phyloP scores from a whole-genome alignment of 2,113 vertebrate genomes.

The Bubo scandiacus region DNA sequence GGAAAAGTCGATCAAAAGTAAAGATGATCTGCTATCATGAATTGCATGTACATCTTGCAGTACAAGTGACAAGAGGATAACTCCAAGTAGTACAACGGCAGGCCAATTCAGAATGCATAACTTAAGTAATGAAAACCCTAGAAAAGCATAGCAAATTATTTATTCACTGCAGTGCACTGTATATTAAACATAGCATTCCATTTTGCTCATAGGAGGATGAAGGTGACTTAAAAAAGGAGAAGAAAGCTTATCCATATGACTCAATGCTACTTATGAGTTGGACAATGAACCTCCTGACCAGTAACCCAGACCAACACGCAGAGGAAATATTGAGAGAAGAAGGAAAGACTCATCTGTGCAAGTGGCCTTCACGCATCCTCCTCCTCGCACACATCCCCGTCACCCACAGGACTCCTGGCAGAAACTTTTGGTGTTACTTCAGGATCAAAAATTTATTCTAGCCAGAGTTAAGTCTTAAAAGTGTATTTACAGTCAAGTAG shows the following conservation, averaged over 20 bases:
- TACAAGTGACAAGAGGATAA: not conserved
- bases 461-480: not conserved
- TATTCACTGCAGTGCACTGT: not conserved
- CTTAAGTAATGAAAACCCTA: not conserved
- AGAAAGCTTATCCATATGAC: accelerated
- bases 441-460: not conserved
- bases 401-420: not conserved
- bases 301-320: not conserved
- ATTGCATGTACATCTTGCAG: not conserved
- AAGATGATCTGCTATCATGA: not conserved
- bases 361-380: not conserved
- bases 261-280: not conserved
- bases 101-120: not conserved
- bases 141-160: not conserved
- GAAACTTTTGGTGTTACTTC: not conserved
- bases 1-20: not conserved
- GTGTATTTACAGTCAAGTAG: no score
- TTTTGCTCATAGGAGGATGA: not conserved
- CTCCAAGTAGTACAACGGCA: not conserved
- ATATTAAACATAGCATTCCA: not conserved
- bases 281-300: not conserved
- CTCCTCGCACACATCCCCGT: not conserved
- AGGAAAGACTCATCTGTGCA: not conserved
- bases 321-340: not conserved
- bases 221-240: not conserved